Percentiles rank a stretch among this genome's conserved stretches.
Conservation (phyloP, 2,888 invertebrate species). For the Psococerastis gibbosa region DNA sequence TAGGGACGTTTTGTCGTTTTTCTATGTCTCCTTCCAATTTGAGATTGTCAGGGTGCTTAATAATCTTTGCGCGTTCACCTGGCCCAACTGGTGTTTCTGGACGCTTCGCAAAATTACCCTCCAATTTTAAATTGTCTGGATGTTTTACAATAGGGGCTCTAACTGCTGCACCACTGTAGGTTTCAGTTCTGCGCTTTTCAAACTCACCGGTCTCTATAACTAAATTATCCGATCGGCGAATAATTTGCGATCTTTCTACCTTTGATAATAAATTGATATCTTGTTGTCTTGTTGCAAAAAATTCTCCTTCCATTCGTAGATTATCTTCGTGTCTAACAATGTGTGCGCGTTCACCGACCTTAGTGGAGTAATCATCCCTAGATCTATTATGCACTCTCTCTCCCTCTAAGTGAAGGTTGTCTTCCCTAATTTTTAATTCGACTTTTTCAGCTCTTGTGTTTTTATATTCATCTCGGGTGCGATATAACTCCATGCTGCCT, state of each 20-base stretch:
- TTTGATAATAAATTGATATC: not conserved
- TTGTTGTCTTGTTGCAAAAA: conserved; percentile 22
- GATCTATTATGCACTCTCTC: not conserved
- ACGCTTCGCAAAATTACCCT: conserved; percentile 18
- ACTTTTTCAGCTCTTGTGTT: not conserved
- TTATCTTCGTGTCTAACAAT: conserved; percentile 44
- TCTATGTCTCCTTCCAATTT: not conserved
- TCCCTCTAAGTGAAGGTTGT: not conserved
- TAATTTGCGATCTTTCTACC: conserved; percentile 43
- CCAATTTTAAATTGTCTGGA: conserved; percentile 24
- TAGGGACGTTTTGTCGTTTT: conserved; percentile 22
- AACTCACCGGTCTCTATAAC: conserved; percentile 29
- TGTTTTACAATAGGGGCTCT: no score
- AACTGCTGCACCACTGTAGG: no score
- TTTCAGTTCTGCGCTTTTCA: no score
- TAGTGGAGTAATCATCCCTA: not conserved
- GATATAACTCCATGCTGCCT: conserved; percentile 23
- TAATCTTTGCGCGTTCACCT: no score
- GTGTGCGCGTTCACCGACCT: conserved; percentile 40
- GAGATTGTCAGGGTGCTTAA: no score
- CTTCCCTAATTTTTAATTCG: conserved; percentile 12
- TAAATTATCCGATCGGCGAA: conserved; percentile 34
- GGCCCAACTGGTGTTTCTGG: no score
- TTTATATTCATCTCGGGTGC: conserved; percentile 31
- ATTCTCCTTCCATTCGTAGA: conserved; percentile 42